A percentile compares a stretch with the other conserved stretches of the same genome.
These are phyloP conservation scores for Chironomus tentans DNA, from an alignment of 2,888 invertebrate species.

Conservation along the genomic window DNA sequence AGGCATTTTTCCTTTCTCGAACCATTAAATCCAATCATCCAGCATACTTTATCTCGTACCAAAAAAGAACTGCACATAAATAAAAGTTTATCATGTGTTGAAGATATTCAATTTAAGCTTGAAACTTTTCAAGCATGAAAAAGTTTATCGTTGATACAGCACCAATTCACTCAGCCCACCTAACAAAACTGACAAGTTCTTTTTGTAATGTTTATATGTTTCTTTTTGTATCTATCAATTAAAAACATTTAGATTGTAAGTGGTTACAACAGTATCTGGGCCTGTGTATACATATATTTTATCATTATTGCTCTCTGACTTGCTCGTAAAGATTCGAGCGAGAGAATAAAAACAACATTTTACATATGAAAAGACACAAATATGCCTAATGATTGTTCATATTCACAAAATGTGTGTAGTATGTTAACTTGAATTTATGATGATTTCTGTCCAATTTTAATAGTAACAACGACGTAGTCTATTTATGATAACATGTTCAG, in stretches of 20 bases:
- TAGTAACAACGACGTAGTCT: background rate
- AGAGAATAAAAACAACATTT: too few species aligned
- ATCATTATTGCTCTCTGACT: too few species aligned
- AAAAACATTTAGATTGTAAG: background rate
- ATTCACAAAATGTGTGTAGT: background rate
- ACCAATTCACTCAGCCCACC: background rate
- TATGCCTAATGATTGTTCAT: background rate
- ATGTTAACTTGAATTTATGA: background rate
- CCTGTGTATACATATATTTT: too few species aligned
- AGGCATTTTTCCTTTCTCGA: too few species aligned
- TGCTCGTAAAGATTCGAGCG: too few species aligned
- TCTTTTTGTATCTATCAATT: background rate
- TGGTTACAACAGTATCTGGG: background rate
- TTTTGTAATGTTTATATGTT: background rate
- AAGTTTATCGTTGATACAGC: background rate
- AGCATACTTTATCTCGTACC: too few species aligned
- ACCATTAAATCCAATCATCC: too few species aligned
- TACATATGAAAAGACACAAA: background rate
- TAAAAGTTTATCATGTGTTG: background rate
- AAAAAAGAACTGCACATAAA: too few species aligned
- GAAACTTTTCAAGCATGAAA: background rate
- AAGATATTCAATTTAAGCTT: background rate
- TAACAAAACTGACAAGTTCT: background rate
- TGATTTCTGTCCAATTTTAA: background rate
- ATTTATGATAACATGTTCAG: background rate